Evolutionary conservation across 2,888 invertebrate species (phyloP).

Genomic region (Philopedon plagiatum): DNA sequence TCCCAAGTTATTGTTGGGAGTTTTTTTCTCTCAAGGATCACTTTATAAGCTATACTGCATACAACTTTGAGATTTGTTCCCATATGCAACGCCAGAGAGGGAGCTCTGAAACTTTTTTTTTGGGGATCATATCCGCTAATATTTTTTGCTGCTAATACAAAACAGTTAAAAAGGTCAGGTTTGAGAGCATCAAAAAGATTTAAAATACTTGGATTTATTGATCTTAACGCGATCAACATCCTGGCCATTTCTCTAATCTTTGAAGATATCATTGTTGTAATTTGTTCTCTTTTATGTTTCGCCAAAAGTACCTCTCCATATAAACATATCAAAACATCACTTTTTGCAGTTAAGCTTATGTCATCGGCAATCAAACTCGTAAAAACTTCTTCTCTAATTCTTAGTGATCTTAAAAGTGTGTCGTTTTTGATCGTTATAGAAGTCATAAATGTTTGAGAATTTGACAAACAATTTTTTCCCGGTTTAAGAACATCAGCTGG

Average conservation of each 20-base stretch:
- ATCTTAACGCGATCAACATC: conserved; percentile 41
- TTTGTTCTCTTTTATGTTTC: conserved; percentile 55
- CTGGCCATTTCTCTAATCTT: conserved; percentile 55
- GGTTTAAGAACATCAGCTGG: conserved; percentile 20
- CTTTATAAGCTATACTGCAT: conserved; percentile 47
- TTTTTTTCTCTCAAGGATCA: conserved; percentile 47
- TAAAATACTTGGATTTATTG: conserved; percentile 19
- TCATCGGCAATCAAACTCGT: conserved; percentile 54
- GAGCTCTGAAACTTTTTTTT: conserved; percentile 45
- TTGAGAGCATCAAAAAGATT: conserved; percentile 47
- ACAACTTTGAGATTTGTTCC: conserved; percentile 50
- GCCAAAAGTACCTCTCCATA: conserved; percentile 51
- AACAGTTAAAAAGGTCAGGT: conserved; percentile 46
- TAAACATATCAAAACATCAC: conserved; percentile 53
- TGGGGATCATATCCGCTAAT: conserved; percentile 49
- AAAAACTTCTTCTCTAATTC: conserved; percentile 52
- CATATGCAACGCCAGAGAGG: conserved; percentile 51
- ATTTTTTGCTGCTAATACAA: conserved; percentile 43
- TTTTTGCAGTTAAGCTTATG: conserved; percentile 51
- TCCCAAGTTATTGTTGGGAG: conserved; percentile 35
- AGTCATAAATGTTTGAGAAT: conserved; percentile 50
- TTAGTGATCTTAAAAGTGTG: conserved; percentile 32
- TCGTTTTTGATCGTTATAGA: conserved; percentile 30
- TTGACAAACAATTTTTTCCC: conserved; percentile 39
- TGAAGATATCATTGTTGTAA: conserved; percentile 46